phyloP scores from a whole-genome alignment of 2,888 invertebrate species.

The Acanthosepion lycidas region DNA sequence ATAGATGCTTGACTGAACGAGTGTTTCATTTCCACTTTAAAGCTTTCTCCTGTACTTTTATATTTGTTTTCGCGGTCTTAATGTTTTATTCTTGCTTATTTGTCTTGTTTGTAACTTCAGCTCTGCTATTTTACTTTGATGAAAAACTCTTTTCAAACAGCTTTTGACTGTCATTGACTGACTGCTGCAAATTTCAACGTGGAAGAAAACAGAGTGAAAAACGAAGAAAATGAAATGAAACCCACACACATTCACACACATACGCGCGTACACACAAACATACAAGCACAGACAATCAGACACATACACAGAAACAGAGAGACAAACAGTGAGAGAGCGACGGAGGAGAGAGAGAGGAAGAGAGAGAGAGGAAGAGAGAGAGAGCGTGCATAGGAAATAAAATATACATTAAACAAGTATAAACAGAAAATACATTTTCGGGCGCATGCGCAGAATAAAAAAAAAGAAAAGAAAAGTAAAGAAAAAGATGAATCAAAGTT shows the following conservation, averaged over 20 bases:
- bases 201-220: neutral
- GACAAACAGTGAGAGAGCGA: neutral
- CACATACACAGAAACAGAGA: neutral
- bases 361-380: too few species aligned
- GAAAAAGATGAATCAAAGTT: too few species aligned
- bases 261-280: too few species aligned
- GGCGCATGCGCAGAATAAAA: too few species aligned
- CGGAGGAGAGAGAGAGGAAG: neutral
- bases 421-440: too few species aligned
- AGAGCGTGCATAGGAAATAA: too few species aligned
- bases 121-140: neutral
- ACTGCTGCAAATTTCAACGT: neutral
- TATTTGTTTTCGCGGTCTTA: neutral
- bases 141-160: neutral
- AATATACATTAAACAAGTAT: too few species aligned
- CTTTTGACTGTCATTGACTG: neutral
- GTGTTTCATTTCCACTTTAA: neutral
- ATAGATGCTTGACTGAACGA: neutral
- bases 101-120: neutral
- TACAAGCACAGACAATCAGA: too few species aligned
- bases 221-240: neutral
- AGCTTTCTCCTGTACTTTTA: neutral
- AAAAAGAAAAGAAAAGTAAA: too few species aligned
- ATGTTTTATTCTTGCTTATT: neutral
- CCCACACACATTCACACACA: too few species aligned